A percentile compares a stretch with the other conserved stretches of the same genome.
Conservation (phyloP, 2,888 invertebrate genomes). For the Furcula furcula region DNA sequence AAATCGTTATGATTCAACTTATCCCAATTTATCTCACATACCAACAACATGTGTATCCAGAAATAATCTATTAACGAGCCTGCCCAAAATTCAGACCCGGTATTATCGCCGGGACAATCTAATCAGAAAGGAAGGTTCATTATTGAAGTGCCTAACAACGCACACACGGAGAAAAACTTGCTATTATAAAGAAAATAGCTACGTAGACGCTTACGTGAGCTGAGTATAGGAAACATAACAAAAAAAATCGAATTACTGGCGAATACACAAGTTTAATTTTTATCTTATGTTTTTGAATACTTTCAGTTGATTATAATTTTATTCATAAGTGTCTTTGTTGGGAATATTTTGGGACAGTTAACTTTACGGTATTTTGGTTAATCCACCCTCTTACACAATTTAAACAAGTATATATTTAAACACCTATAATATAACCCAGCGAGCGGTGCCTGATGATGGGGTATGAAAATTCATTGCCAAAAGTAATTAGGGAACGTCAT, state of each 20-base stretch:
- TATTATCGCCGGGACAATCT: neutral
- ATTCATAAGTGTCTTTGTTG: no score
- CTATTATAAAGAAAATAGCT: neutral
- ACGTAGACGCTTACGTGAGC: neutral
- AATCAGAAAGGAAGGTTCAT: neutral
- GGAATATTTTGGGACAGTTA: no score
- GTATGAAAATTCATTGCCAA: constrained; percentile 21
- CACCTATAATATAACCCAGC: constrained; percentile 8
- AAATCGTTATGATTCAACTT: neutral
- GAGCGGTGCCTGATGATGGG: constrained; percentile 9
- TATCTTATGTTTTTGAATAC: no score
- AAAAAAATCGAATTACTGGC: no score
- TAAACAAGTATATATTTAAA: constrained; percentile 9
- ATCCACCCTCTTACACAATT: neutral
- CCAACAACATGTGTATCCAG: neutral
- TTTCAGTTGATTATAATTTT: no score
- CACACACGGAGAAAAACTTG: neutral
- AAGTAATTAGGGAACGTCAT: constrained; percentile 17
- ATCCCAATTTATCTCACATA: neutral
- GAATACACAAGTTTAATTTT: no score
- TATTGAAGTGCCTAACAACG: neutral
- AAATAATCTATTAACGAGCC: neutral
- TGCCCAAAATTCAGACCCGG: neutral
- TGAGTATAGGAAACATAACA: no score
- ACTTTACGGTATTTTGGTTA: no score